phyloP scores from a whole-genome alignment of 2,888 invertebrate genomes.

The Lepetodrilus schrolli region DNA sequence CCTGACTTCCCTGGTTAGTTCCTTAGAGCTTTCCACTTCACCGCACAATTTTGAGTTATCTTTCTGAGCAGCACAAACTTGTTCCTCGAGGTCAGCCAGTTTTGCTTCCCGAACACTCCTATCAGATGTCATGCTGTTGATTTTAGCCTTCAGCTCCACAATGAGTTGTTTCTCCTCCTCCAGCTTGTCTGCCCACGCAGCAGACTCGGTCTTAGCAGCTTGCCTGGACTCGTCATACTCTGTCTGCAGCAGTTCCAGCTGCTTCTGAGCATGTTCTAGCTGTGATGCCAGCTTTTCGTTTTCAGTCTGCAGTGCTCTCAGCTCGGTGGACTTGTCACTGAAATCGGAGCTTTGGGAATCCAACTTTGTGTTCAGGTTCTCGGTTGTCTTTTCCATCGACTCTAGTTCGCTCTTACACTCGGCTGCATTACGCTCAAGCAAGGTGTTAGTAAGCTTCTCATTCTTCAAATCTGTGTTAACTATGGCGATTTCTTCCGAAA shows the following conservation, averaged over 20 bases:
- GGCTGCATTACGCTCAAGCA: conserved; percentile 32
- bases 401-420: conserved; percentile 34
- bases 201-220: conserved; percentile 31
- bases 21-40: neutral
- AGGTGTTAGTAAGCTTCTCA: conserved; percentile 5
- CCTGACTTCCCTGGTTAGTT: neutral
- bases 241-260: conserved; percentile 30
- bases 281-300: conserved; percentile 26
- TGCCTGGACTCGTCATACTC: conserved; percentile 16
- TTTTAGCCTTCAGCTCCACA: conserved; percentile 11
- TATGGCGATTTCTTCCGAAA: neutral
- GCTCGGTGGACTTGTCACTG: neutral
- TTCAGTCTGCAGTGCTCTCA: conserved; percentile 19
- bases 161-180: conserved; percentile 30
- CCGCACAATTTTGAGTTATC: neutral
- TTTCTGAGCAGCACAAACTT: neutral
- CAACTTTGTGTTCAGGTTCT: neutral
- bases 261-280: conserved; percentile 17
- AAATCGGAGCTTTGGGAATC: conserved; percentile 1
- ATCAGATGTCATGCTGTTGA: conserved; percentile 8
- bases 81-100: conserved; percentile 27
- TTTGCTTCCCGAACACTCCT: conserved; percentile 26
- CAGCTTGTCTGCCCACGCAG: conserved; percentile 29
- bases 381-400: neutral
- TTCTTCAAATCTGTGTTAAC: conserved; percentile 23